phyloP scores from a whole-genome alignment of 2,797 vertebrate species.

The Harpagifer antarcticus region DNA sequence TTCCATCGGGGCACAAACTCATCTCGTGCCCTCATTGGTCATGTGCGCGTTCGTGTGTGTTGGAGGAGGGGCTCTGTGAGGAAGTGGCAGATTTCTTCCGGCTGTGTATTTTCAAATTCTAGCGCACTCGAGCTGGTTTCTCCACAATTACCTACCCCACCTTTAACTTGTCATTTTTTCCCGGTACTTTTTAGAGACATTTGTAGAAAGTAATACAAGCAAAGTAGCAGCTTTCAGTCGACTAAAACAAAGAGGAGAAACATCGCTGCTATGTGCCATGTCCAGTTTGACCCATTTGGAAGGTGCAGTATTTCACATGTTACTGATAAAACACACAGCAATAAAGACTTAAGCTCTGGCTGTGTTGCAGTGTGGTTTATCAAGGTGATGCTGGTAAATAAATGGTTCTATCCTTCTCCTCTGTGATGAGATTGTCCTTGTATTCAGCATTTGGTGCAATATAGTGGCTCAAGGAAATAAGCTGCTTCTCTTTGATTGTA shows the following conservation, averaged over 20 bases:
- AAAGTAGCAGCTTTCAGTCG: not conserved
- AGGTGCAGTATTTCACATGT: conserved; percentile 48
- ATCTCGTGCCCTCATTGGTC: no score
- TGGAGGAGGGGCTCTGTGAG: no score
- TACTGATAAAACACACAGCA: conserved; percentile 26
- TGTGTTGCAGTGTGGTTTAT: not conserved
- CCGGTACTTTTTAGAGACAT: not conserved
- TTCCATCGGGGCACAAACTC: no score
- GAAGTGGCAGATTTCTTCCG: no score
- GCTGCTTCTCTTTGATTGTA: conserved; percentile 13
- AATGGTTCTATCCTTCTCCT: not conserved
- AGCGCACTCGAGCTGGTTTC: no score
- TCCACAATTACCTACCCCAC: no score
- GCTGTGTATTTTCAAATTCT: no score
- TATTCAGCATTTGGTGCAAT: conserved; percentile 14
- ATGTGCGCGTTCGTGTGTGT: no score
- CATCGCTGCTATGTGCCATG: not conserved
- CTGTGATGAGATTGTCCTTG: not conserved
- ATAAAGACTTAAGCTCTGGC: not conserved
- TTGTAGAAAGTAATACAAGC: not conserved
- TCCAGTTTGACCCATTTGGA: conserved; percentile 2
- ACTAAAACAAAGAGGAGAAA: not conserved
- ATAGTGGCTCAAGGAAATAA: conserved; percentile 8
- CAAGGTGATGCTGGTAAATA: not conserved
- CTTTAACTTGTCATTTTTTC: not conserved